Conservation (phyloP, 92 coral and sea anemone genomes). For the Zoanthus gigantus region DNA sequence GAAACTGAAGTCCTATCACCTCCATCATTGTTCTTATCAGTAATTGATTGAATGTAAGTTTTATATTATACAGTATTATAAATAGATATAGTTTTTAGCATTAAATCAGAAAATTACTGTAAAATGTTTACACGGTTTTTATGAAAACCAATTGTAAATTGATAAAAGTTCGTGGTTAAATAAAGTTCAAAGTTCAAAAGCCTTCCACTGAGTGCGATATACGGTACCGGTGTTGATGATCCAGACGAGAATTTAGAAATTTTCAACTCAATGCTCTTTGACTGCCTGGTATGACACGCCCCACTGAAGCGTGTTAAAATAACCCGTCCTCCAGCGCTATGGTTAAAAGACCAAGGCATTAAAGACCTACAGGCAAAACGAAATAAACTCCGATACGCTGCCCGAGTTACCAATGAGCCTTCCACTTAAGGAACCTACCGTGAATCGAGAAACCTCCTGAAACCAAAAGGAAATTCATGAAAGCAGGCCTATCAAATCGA, state of each 20-base stretch:
- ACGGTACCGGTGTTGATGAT: neutral
- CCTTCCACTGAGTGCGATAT: too few relatives aligned
- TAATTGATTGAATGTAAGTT: too few relatives aligned
- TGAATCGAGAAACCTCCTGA: neutral
- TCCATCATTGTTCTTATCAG: too few relatives aligned
- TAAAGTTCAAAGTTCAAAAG: too few relatives aligned
- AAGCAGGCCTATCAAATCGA: neutral
- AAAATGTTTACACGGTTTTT: too few relatives aligned
- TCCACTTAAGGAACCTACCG: too few relatives aligned
- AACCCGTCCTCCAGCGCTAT: conserved; percentile 48
- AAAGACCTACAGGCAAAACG: conserved; percentile 19
- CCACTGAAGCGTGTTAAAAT: conserved; percentile 40
- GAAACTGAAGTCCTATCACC: too few relatives aligned
- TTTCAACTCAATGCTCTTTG: conserved; percentile 36
- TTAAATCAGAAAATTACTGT: too few relatives aligned
- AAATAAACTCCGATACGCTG: neutral
- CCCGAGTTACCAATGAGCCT: neutral
- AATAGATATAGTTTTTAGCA: too few relatives aligned
- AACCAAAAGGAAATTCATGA: neutral
- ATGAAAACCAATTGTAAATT: too few relatives aligned
- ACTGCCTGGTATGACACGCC: conserved; percentile 49
- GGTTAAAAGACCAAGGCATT: conserved; percentile 49
- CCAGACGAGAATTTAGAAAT: conserved; percentile 45
- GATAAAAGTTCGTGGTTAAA: too few relatives aligned
- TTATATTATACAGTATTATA: too few relatives aligned